Evolutionary conservation across 2,797 vertebrate genomes (phyloP).

Genomic region (Emydoidea blandingii): DNA sequence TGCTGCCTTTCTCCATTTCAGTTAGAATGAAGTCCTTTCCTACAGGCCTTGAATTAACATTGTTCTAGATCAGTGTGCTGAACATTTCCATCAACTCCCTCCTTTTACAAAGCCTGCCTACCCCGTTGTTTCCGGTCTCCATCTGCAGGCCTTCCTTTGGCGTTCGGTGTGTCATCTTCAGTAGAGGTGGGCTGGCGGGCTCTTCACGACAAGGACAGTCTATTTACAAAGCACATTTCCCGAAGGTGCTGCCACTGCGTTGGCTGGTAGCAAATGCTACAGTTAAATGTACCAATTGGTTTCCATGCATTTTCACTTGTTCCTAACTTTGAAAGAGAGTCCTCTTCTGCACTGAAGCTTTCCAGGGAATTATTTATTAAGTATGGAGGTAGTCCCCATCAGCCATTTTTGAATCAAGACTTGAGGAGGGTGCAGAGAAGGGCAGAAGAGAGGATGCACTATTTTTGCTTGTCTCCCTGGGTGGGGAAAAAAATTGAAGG

Average conservation of each 20-base stretch:
- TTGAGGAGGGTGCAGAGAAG: too few relatives aligned
- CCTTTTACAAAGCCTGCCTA: constrained; percentile 19
- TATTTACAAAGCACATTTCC: neutral
- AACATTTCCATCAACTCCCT: constrained; percentile 38
- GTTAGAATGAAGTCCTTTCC: constrained; percentile 9
- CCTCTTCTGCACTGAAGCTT: neutral
- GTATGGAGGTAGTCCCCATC: neutral
- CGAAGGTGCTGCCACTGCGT: neutral
- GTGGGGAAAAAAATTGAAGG: neutral
- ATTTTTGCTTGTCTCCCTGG: neutral
- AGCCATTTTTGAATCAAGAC: neutral
- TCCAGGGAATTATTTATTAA: neutral
- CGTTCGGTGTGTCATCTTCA: constrained; percentile 30
- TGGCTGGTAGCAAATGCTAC: neutral
- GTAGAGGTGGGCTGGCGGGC: neutral
- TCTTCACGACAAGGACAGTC: neutral
- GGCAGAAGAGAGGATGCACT: neutral
- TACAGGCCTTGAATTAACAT: constrained; percentile 30
- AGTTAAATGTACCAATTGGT: neutral
- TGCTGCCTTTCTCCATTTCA: neutral
- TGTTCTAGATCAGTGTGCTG: constrained; percentile 47
- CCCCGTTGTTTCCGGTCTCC: neutral
- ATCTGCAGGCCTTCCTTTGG: neutral
- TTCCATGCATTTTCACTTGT: neutral
- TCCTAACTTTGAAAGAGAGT: neutral